Base-by-base conservation (phyloP, 37 sponge, comb jelly and placozoan genomes). In the Spongilla lacustris region DNA sequence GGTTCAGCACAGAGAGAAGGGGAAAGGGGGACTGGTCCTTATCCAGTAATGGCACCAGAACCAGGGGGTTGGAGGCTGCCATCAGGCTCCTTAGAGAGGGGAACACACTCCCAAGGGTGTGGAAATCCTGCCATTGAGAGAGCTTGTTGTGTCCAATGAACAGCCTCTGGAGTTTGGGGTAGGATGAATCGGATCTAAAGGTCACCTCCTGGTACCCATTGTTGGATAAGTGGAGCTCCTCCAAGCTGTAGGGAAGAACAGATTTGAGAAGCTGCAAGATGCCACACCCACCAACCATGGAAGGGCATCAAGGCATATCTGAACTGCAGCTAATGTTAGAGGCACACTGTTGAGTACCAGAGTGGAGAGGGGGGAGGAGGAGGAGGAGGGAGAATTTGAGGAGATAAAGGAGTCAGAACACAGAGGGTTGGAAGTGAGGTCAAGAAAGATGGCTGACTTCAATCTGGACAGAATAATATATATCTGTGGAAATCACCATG, bases 181-280 rank as follows among this genome's bases (percentile, higher is more conserved):
- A 79, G 26, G 35, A 36, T 71, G 72, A 83, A 23, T 37, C 24
- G n/a, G 79, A 66, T 48, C 68, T 78, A 11, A 90, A 36, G 70
- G 24, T 21, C 35, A 86, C 81, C 34, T 48, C 31, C 17, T 35
- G 24, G 83, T 91, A 91, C 46, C 78, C 75, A 68, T 86, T 91
- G 35, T 81, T 69, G 67, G 66, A 66, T 26, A 91, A 35, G 49
- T 91, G 83, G 4, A 91, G 91, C 73, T 91, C 91, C 36, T 86
- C 69, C 29, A 91, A 69, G 37, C 91, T 91, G 69, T 5, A 21
- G 41, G 36, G 38, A 25, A 34, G 37, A 0, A 77, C 27, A 0
- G 6, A 34, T 77, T 11, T n/a, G n/a, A n/a, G n/a, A n/a, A n/a
- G n/a, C n/a, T n/a, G n/a, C n/a, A 75, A 36, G 36, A 31, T 5